Base-by-base conservation (phyloP, 35 echinoderm and acorn worm species). In the Amphiura filiformis region DNA sequence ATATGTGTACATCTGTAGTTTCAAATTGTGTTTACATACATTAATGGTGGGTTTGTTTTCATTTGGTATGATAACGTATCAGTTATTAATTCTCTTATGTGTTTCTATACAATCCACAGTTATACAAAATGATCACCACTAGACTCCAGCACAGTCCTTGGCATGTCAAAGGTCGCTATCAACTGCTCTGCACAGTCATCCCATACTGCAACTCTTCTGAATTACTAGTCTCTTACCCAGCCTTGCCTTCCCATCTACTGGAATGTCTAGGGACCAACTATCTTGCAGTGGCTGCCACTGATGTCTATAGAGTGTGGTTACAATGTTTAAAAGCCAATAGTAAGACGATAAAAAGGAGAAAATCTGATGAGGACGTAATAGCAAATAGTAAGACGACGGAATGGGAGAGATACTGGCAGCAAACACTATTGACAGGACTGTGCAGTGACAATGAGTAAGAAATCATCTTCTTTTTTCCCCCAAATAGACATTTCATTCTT, bases 141-240 rank as follows among this genome's bases (percentile, higher is more conserved):
- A 57, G 57, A 30, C 91, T 93, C 12, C 91, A 84, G 34, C 38
- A 56, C 20, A 88, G 80, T 34, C 81, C 91, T 14, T 76, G 80
- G 40, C 91, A 93, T 79, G 38, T 93, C 47, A 93, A 93, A 77
- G 91, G 91, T 35, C 86, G 86, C 31, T 93, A 93, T 56, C 47
- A 56, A 40, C 86, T 93, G 13, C 80, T 93, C 31, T 37, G 79
- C 0, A 84, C 70, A 39, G 78, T 93, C 37, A 76, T 93, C 0
- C 91, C 91, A 33, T 79, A 88, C 82, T 35, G 39, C 38, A 36
- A 41, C 28, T 65, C 86, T 28, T n/a, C 30, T 0, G 20, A 75
- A 39, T 47, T 88, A 36, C 76, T 88, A n/a, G 14, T 20, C 65
- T 35, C 38, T 9, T 80, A 84, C 64, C 41, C 91, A 1, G 17